Conservation (phyloP, 2,797 vertebrate genomes). For the Sandelia bainsii region DNA sequence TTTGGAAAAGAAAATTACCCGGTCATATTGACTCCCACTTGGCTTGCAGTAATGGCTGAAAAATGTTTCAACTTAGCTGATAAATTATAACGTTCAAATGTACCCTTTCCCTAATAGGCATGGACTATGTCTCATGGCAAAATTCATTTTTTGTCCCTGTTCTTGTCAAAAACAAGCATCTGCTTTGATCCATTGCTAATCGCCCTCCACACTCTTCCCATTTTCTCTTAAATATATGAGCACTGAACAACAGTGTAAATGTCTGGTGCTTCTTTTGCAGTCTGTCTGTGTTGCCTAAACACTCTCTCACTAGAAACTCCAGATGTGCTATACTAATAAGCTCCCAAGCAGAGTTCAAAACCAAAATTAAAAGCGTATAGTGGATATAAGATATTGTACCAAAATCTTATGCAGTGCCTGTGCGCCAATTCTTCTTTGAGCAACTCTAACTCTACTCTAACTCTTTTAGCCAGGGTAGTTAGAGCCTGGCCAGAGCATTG, state of each 20-base stretch:
- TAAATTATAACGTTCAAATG: no score
- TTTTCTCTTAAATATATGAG: slow-evolving; percentile 32
- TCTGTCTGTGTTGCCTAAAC: slow-evolving; percentile 10
- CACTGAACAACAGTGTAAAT: background rate
- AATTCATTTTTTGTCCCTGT: background rate
- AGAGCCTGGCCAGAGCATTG: background rate
- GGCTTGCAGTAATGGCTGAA: background rate
- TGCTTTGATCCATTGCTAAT: slow-evolving; percentile 60
- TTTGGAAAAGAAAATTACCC: background rate
- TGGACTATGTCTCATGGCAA: background rate
- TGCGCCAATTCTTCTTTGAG: no score
- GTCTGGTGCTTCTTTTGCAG: background rate
- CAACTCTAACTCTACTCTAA: no score
- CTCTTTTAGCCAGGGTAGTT: background rate
- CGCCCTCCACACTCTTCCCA: slow-evolving; percentile 8
- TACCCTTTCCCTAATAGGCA: background rate
- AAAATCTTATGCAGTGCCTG: background rate
- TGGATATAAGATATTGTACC: background rate
- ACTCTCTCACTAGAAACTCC: slow-evolving; percentile 10
- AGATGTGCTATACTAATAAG: slow-evolving; percentile 17
- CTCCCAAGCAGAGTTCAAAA: background rate
- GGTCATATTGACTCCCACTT: background rate
- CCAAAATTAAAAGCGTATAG: background rate
- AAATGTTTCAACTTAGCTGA: background rate
- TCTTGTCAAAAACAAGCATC: slow-evolving; percentile 50